These are phyloP conservation scores for Chitala chitala DNA, from an alignment of 2,113 vertebrate species.

Conservation along the genomic window DNA sequence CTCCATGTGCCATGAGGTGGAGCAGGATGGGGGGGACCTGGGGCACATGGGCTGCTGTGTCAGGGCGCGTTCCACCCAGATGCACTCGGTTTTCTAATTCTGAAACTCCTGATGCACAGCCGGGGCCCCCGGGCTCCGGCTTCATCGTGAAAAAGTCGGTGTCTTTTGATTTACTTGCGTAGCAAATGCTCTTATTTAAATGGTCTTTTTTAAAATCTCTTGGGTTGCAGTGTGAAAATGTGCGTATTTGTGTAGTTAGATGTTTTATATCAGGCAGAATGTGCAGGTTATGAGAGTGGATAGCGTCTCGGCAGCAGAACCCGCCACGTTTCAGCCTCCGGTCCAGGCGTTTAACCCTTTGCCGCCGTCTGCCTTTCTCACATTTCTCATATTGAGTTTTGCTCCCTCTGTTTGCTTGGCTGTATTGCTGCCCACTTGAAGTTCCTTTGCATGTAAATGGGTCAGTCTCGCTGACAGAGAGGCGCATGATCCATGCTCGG, in stretches of 20 bases:
- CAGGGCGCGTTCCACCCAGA: slow-evolving; percentile 9
- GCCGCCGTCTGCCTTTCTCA: too few relatives aligned
- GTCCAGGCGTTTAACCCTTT: too few relatives aligned
- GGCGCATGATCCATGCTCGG: not conserved
- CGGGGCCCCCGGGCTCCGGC: not conserved
- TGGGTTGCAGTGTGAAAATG: slow-evolving; percentile 11
- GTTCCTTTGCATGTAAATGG: not conserved
- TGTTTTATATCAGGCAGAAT: too few relatives aligned
- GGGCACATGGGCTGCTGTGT: too few relatives aligned
- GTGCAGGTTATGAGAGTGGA: too few relatives aligned
- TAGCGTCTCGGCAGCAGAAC: too few relatives aligned
- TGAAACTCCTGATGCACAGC: not conserved
- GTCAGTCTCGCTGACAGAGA: not conserved
- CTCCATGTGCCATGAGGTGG: not conserved
- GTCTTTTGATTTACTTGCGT: not conserved
- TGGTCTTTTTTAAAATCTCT: not conserved
- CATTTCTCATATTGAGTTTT: too few relatives aligned
- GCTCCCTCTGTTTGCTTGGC: not conserved
- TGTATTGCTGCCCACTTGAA: not conserved
- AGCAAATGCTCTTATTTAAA: not conserved
- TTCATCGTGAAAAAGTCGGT: not conserved
- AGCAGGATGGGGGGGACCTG: not conserved
- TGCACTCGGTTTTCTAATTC: slow-evolving; percentile 1
- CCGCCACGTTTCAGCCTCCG: too few relatives aligned
- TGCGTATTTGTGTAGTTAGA: too few relatives aligned